Conservation (phyloP, 1,140 invertebrate species). For the Aphelenchoides fujianensis region DNA sequence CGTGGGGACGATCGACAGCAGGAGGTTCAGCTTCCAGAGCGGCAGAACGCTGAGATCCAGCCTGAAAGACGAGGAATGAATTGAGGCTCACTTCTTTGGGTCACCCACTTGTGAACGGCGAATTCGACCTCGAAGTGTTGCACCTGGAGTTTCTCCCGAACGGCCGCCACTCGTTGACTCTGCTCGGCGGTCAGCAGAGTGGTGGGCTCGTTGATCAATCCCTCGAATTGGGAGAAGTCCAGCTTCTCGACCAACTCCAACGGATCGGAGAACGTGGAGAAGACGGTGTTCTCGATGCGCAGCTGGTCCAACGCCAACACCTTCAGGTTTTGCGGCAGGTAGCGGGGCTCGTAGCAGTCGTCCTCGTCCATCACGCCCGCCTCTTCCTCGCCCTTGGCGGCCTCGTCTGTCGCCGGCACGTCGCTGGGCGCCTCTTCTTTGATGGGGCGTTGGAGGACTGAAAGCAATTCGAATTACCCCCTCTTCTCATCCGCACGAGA, state of each 20-base stretch:
- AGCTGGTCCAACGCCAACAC: neutral
- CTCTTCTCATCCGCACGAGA: neutral
- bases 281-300: constrained; percentile 31
- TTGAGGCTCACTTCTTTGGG: no score
- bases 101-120: neutral
- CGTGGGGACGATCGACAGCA: constrained; percentile 36
- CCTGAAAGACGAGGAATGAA: constrained; percentile 39
- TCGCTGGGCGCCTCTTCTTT: no score
- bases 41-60: constrained; percentile 33
- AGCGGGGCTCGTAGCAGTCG: constrained; percentile 24
- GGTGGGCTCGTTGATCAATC: neutral
- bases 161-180: neutral
- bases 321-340: constrained; percentile 24
- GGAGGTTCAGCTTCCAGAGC: constrained; percentile 24
- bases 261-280: constrained; percentile 37
- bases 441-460: no score
- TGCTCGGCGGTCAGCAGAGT: neutral
- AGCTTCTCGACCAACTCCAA: constrained; percentile 28
- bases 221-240: neutral
- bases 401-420: neutral
- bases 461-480: no score
- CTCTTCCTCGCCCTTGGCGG: neutral
- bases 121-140: neutral
- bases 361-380: neutral
- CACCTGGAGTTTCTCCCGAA: neutral